Base-by-base conservation (phyloP, 2,113 vertebrate species). In the Mugil cephalus region DNA sequence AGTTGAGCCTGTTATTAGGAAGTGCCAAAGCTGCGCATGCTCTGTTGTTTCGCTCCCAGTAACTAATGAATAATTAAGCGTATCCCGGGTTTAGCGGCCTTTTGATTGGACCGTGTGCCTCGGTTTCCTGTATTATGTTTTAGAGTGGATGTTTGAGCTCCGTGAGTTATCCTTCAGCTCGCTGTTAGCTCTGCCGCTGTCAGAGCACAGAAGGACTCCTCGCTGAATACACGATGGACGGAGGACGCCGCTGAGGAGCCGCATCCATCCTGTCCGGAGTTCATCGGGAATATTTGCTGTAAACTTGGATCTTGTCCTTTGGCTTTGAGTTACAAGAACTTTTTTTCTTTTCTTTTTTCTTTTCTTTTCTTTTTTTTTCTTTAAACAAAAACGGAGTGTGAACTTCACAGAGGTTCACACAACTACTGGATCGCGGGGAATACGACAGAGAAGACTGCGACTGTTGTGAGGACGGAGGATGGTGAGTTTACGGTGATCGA, bases 21-120 rank as follows among this genome's bases (percentile, higher is more conserved):
- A 7, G 17, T 10, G 18, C 17, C 3, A 6, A 4, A 36, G 4
- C 10, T 48, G 77, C 74, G 88, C 91, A 90, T 88, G 91, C 90
- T 3, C 85, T 76, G 70, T 74, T 0, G 56, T 9, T 4, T 56
- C 38, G 0, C 45, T 66, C 74, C 24, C 11, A 9, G 36, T 5
- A 19, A 0, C 80, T 87, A 4, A 84, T 92, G 87, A 88, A 92
- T 92, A 92, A 84, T 78, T 72, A 88, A 83, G 6, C 0, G 1
- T 0, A 0, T 8, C 13, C 30, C 40, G 17, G 40, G 65, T 14
- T 39, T 56, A 15, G 77, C 45, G 24, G 54, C 18, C 9, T 42
- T 69, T 17, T 83, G 71, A 90, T 92, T 91, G 90, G 91, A 48
- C 19, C 53, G 0, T 1, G n/a, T 43, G 73, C 52, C 77, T 30